Conservation (phyloP, 2,113 vertebrate genomes). For the Phyllostomus discolor region DNA sequence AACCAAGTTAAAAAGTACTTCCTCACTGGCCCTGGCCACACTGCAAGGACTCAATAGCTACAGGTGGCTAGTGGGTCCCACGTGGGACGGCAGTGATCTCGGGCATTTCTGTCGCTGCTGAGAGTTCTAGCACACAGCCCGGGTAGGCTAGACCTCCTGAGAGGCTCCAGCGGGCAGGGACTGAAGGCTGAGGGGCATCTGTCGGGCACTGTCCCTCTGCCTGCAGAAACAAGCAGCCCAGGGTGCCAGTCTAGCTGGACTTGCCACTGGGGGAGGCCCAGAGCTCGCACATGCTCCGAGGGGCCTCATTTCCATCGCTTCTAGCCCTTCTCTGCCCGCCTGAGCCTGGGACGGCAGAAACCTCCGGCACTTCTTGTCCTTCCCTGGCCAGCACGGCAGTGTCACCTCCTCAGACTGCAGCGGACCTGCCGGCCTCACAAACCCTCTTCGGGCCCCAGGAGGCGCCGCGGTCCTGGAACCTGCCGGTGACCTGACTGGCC, state of each 20-base stretch:
- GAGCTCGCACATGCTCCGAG: not conserved
- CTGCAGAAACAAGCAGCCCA: not conserved
- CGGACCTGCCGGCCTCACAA: not conserved
- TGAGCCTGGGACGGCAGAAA: too few relatives aligned
- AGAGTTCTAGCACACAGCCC: fast-evolving
- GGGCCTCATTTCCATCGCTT: not conserved
- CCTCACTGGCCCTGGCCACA: not conserved
- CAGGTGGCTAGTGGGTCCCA: not conserved
- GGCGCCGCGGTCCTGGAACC: not conserved
- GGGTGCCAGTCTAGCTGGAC: not conserved
- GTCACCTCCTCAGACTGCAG: not conserved
- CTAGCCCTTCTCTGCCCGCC: not conserved
- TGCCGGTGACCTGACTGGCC: fast-evolving
- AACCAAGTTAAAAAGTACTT: not conserved
- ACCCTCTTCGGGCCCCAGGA: fast-evolving
- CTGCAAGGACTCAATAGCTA: not conserved
- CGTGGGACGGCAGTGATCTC: fast-evolving
- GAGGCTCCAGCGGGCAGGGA: not conserved
- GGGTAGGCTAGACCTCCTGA: not conserved
- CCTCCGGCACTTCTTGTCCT: not conserved
- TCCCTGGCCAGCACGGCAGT: not conserved
- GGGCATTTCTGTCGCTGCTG: not conserved
- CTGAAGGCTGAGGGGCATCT: not conserved
- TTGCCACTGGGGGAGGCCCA: too few relatives aligned
- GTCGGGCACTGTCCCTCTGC: fast-evolving